A percentile compares a stretch with the other conserved stretches of the same genome.
These are phyloP conservation scores for Pseudois nayaur DNA, from an alignment of 2,113 vertebrate genomes.

Conservation along the genomic window DNA sequence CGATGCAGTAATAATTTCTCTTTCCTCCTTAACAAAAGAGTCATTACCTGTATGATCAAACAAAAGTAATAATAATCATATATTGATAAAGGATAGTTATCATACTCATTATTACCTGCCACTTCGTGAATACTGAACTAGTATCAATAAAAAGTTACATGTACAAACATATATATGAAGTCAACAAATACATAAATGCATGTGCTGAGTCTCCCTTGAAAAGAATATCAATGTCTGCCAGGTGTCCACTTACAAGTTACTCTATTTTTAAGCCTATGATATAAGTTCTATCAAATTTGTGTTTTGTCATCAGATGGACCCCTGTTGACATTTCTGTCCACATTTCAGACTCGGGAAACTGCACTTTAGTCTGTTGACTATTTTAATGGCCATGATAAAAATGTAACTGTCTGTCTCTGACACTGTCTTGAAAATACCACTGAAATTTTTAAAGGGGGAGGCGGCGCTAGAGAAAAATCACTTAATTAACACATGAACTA, in stretches of 20 bases:
- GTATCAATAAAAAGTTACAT: neutral
- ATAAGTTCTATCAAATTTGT: neutral
- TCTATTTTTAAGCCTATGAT: neutral
- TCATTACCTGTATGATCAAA: neutral
- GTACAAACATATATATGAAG: neutral
- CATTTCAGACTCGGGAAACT: neutral
- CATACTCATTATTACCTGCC: neutral
- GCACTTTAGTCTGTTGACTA: neutral
- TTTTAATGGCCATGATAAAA: conserved; percentile 4
- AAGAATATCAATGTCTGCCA: neutral
- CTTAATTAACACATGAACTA: neutral
- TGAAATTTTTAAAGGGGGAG: neutral
- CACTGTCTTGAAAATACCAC: neutral
- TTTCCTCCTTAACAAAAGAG: neutral
- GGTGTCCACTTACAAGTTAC: neutral
- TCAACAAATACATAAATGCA: neutral
- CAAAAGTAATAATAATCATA: neutral
- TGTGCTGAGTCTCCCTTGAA: neutral
- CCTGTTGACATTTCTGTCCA: neutral
- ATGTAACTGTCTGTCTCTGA: neutral
- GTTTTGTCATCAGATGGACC: neutral
- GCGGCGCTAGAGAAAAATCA: neutral
- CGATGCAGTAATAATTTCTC: neutral
- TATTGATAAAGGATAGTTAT: neutral
- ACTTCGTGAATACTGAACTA: neutral